Base-by-base conservation (phyloP, 2,113 vertebrate genomes). In the Prietella phreatophila region DNA sequence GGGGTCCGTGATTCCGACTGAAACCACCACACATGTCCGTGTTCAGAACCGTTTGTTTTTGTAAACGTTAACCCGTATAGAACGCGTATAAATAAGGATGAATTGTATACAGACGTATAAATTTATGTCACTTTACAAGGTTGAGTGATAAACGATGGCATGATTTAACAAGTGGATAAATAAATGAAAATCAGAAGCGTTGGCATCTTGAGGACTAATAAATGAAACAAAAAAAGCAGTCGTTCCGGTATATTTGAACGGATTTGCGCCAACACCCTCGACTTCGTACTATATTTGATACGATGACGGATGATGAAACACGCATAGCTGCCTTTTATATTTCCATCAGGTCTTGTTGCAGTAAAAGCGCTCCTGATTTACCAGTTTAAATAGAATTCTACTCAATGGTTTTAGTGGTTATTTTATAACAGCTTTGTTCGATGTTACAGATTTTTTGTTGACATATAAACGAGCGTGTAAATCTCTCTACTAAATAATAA, bases 181-280 rank as follows among this genome's bases (percentile, higher is more conserved):
- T 36, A 55, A 78, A 83, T n/a, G 76, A 87, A 73, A 78, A 82
- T 1, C 30, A 27, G 15, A 86, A 86, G 50, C 33, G 75, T 33
- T 53, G 33, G 2, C 53, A 47, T 83, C 89, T 83, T 87, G 87
- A 89, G 87, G 14, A 79, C 47, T 50, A 50, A 76, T 79, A 55
- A 53, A 55, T 79, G 85, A 60, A 76, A 86, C n/a, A 42, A 86
- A 61, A 14, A 4, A 8, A 75, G 76, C 50, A 53, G 58, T 58
- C 11, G 4, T 56, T 75, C 53, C 20, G 86, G 27, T 65, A 53
- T 60, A 42, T 61, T 50, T 61, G 15, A 85, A 73, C n/a, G n/a
- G 60, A 58, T 73, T 58, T 78, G 33, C 56, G 84, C 79, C 25
- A 76, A 47, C 73, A 50, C 27, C 14, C 2, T 78, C 3, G 27